Percentiles rank a stretch among this genome's conserved stretches.
Conservation (phyloP, 2,888 invertebrate genomes). For the Melinaea marsaeus region DNA sequence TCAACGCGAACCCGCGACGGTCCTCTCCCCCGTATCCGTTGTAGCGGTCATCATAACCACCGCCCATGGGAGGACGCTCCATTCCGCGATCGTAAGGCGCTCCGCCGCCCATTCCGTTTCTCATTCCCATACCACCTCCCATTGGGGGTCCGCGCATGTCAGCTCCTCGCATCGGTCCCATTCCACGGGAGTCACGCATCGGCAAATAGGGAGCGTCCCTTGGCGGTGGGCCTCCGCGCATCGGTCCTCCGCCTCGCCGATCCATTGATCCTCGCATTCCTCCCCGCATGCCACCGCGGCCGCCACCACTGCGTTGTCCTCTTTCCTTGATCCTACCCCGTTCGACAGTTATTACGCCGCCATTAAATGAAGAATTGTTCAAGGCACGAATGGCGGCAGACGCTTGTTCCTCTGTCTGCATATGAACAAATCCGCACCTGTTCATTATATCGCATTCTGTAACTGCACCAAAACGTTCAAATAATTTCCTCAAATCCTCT, state of each 20-base stretch:
- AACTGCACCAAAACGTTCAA: conserved; percentile 91
- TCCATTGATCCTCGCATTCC: conserved; percentile 65
- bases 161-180: conserved; percentile 55
- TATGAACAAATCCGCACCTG: conserved; percentile 95
- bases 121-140: conserved; percentile 45
- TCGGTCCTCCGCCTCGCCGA: conserved; percentile 54
- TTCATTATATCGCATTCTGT: conserved; percentile 97
- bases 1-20: conserved; percentile 65
- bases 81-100: conserved; percentile 49
- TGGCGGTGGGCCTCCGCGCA: conserved; percentile 52
- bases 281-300: conserved; percentile 63
- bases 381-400: conserved; percentile 87
- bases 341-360: conserved; percentile 90
- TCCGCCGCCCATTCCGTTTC: conserved; percentile 71
- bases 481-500: conserved; percentile 88
- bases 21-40: conserved; percentile 68
- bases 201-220: conserved; percentile 46
- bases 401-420: conserved; percentile 90
- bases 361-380: conserved; percentile 90
- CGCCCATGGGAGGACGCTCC: conserved; percentile 48
- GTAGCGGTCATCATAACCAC: conserved; percentile 64
- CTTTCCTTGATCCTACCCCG: conserved; percentile 87
- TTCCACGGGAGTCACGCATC: conserved; percentile 49
- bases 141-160: conserved; percentile 63
- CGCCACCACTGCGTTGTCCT: conserved; percentile 74